Conservation (phyloP, 2,797 vertebrate genomes). For the Eulemur coronatus region DNA sequence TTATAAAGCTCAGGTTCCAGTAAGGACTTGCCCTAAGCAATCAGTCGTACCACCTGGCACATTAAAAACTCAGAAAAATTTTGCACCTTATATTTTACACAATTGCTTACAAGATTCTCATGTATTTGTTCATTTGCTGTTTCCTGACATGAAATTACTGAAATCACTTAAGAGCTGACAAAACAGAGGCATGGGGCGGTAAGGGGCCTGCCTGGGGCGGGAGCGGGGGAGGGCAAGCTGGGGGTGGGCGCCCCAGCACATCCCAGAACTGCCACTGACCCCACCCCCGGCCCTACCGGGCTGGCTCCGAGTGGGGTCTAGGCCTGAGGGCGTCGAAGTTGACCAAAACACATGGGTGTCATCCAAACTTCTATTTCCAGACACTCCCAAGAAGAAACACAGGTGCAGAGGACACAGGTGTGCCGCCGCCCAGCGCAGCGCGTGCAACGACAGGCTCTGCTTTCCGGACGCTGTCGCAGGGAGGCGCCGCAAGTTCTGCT, state of each 20-base stretch:
- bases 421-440: background rate
- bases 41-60: background rate
- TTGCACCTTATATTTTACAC: background rate
- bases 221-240: background rate
- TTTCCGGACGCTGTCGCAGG: background rate
- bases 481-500: constrained; percentile 36
- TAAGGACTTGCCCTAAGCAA: background rate
- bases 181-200: background rate
- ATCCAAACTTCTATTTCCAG: background rate
- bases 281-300: no score
- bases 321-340: background rate
- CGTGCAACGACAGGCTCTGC: background rate
- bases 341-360: background rate
- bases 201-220: fast-evolving
- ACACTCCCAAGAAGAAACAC: background rate
- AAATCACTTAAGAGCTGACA: background rate
- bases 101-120: background rate
- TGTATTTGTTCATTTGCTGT: background rate
- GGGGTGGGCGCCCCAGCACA: background rate
- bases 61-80: background rate
- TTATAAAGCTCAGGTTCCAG: background rate
- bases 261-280: background rate
- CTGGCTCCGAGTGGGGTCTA: background rate
- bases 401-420: background rate
- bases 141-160: background rate